These are phyloP conservation scores for Tenthredo distinguenda DNA, from an alignment of 2,888 invertebrate genomes.

Conservation along the genomic window DNA sequence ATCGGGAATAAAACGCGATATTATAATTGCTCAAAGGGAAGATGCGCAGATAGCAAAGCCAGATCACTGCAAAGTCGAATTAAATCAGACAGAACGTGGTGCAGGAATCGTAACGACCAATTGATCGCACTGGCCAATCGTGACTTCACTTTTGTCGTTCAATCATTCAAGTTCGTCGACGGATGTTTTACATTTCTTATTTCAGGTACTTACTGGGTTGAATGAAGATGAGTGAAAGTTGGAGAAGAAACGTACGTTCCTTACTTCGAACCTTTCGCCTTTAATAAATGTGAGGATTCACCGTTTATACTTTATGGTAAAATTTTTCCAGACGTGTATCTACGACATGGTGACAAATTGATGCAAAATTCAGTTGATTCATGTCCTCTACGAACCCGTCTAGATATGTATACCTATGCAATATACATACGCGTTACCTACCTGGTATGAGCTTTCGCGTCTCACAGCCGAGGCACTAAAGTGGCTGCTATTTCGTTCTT, in stretches of 20 bases:
- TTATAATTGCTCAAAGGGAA: constrained; percentile 7
- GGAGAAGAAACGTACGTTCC: background rate
- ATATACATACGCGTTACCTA: background rate
- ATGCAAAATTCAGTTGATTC: constrained; percentile 38
- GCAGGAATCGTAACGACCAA: constrained; percentile 33
- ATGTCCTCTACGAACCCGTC: background rate
- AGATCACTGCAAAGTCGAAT: constrained; percentile 29
- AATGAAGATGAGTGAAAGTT: background rate
- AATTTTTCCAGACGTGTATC: constrained; percentile 10
- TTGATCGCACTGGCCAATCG: constrained; percentile 36
- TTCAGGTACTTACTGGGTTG: background rate
- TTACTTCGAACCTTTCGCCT: background rate
- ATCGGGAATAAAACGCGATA: background rate
- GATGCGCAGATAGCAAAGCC: background rate
- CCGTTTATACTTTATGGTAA: background rate
- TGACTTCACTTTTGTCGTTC: constrained; percentile 15
- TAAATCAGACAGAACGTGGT: constrained; percentile 6
- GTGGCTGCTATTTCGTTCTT: constrained; percentile 42
- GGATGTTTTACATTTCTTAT: background rate
- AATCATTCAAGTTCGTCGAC: constrained; percentile 21
- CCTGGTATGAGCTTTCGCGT: constrained; percentile 32
- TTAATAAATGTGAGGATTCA: background rate
- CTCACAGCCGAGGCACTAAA: constrained; percentile 23
- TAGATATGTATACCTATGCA: background rate
- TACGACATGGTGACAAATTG: constrained; percentile 12